These are phyloP conservation scores for Cactoblastis cactorum DNA, from an alignment of 2,888 invertebrate genomes.

Conservation along the genomic window DNA sequence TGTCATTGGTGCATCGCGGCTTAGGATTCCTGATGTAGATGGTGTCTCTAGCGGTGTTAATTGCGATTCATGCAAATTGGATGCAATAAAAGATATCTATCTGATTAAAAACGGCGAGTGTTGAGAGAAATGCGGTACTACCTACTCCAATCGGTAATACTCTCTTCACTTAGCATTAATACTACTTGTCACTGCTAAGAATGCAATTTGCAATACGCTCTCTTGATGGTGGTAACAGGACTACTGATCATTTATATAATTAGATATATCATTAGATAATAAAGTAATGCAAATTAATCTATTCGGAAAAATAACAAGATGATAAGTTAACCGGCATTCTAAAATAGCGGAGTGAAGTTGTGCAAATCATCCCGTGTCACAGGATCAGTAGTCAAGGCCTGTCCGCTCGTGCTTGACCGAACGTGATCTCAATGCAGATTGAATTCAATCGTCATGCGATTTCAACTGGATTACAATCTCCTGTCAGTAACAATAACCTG, in stretches of 20 bases:
- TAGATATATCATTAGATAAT: no score
- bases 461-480: neutral
- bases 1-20: conserved; percentile 34
- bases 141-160: no score
- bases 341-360: conserved; percentile 58
- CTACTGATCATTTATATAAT: no score
- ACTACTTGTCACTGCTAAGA: no score
- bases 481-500: neutral
- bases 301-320: conserved; percentile 11
- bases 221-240: no score
- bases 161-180: no score
- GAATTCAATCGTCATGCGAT: conserved; percentile 26
- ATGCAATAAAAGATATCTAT: neutral
- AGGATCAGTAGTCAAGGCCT: conserved; percentile 65
- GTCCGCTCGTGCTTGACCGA: conserved; percentile 57
- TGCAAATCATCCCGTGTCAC: conserved; percentile 67
- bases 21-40: conserved; percentile 32
- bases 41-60: neutral
- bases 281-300: no score
- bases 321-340: conserved; percentile 42
- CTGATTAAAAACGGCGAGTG: neutral
- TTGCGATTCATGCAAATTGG: conserved; percentile 6
- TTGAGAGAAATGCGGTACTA: no score
- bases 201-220: no score
- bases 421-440: conserved; percentile 53